Percentiles rank a stretch among this genome's conserved stretches.
These are phyloP conservation scores for Salvelinus alpinus DNA, from an alignment of 2,113 vertebrate genomes.

Conservation along the genomic window DNA sequence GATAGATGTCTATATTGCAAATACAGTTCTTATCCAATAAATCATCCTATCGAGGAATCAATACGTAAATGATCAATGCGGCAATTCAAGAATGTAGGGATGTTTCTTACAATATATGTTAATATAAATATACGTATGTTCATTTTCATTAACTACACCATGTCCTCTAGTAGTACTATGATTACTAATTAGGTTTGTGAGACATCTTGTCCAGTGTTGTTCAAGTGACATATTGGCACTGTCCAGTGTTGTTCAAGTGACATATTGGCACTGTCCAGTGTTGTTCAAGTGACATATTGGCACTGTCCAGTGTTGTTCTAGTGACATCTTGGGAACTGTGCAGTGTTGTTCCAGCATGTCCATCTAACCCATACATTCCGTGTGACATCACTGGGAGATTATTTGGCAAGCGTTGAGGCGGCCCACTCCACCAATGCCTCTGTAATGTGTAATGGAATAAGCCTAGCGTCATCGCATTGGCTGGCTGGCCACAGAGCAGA, in stretches of 20 bases:
- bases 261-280: too few relatives aligned
- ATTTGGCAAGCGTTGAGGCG: slow-evolving; percentile 38
- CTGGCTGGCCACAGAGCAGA: slow-evolving; percentile 39
- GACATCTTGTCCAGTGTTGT: too few relatives aligned
- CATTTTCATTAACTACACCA: neutral
- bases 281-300: too few relatives aligned
- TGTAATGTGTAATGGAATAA: slow-evolving; percentile 59
- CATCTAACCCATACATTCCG: slow-evolving; percentile 29
- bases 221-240: too few relatives aligned
- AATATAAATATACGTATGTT: too few relatives aligned
- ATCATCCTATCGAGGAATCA: too few relatives aligned
- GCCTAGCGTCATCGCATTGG: slow-evolving; percentile 37
- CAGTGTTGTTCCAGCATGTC: slow-evolving; percentile 30
- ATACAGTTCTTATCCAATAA: neutral
- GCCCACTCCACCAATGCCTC: slow-evolving; percentile 35
- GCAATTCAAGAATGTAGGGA: too few relatives aligned
- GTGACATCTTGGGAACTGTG: slow-evolving; percentile 21
- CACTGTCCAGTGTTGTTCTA: slow-evolving; percentile 3
- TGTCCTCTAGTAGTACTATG: neutral
- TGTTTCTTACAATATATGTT: too few relatives aligned
- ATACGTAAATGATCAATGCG: too few relatives aligned
- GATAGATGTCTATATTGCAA: neutral
- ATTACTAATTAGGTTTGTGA: neutral
- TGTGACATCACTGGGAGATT: slow-evolving; percentile 50
- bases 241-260: too few relatives aligned